These are phyloP conservation scores for Heliconius ethilla DNA, from an alignment of 2,888 invertebrate genomes.

Conservation along the genomic window DNA sequence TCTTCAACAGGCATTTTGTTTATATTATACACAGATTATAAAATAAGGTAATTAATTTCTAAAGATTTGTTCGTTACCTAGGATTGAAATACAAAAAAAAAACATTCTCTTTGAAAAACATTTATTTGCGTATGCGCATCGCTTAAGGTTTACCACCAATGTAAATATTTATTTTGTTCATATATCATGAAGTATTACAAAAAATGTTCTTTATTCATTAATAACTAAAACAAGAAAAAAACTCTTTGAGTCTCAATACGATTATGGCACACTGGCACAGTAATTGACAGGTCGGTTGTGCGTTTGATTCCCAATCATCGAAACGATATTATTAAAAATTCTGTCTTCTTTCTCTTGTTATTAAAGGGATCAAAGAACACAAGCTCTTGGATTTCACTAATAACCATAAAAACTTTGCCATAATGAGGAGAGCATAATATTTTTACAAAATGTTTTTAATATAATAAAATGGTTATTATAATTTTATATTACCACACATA, in stretches of 20 bases:
- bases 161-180: too few relatives aligned
- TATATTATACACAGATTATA: background rate
- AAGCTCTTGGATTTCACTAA: too few relatives aligned
- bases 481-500: too few relatives aligned
- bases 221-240: background rate
- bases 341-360: background rate
- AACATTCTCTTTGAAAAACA: background rate
- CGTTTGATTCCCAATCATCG: background rate
- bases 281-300: background rate
- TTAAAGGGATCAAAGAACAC: background rate
- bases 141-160: background rate
- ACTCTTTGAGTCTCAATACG: too few relatives aligned
- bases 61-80: background rate
- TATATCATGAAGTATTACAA: too few relatives aligned
- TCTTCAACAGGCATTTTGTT: slow-evolving; percentile 54
- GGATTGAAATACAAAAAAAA: background rate
- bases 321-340: background rate
- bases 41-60: slow-evolving; percentile 15
- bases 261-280: too few relatives aligned
- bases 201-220: background rate
- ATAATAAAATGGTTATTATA: background rate
- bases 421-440: background rate
- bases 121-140: background rate
- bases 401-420: too few relatives aligned
- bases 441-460: background rate